Evolutionary conservation across 2,113 vertebrate genomes (phyloP), one percentile per base, ranked within the genome.

Genomic region (Gymnocephalus cernua): DNA sequence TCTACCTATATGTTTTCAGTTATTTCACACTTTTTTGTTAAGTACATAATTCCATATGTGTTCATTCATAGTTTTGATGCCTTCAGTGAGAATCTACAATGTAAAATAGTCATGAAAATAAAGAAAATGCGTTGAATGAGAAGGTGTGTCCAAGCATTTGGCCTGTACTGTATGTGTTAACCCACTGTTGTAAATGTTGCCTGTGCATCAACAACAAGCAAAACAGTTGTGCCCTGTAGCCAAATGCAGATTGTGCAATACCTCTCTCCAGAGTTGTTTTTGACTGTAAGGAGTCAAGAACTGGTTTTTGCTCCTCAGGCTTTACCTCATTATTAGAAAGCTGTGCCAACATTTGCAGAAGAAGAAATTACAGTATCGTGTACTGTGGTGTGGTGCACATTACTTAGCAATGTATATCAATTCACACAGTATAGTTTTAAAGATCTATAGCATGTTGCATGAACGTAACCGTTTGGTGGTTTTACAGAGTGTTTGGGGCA

Each of bases 211-310:
- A 47, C 58, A 85, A 73, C 76, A 41, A 50, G 23, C 13, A 64
- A 27, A 66, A 29, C 86, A 64, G 87, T 84, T 92, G 51, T 84
- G 51, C 83, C 92, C 85, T 71, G 79, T 18, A 86, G 91, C 86
- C 77, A 69, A 66, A 84, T 50, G 74, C 80, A 10, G 38, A 64
- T 89, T 89, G 80, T 61, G 79, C 81, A 91, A 87, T 70, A 57
- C 23, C 15, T 54, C 45, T 38, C n/a, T 11, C 29, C 41, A 14
- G 35, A n/a, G 44, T 72, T 83, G 77, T 79, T 84, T 90, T 70
- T 81, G 79, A 61, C 53, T 53, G 0, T 18, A 3, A 38, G n/a
- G 19, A 38, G 2, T 1, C 23, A 3, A 74, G n/a, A 86, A 83
- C 80, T 84, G 69, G 53, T 82, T 91, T 84, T 45, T 59, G 45